A percentile compares a stretch with the other conserved stretches of the same genome.
Evolutionary conservation across 2,113 vertebrate species (phyloP).

Genomic region (Cyanoderma ruficeps): DNA sequence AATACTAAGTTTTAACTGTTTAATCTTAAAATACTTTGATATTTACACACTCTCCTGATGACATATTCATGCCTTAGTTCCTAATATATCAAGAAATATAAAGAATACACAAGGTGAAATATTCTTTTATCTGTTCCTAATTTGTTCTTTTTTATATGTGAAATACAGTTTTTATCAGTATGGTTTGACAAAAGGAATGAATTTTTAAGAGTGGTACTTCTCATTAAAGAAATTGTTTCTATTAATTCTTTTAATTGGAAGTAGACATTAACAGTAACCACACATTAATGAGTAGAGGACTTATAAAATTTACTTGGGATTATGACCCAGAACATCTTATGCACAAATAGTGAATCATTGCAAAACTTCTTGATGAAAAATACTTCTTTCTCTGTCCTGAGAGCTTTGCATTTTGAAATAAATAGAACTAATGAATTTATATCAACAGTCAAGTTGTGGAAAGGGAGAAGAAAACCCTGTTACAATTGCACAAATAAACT

Average conservation of each 20-base stretch:
- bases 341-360: background rate
- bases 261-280: background rate
- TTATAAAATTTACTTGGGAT: background rate
- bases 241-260: background rate
- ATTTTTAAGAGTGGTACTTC: background rate
- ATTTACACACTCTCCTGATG: background rate
- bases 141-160: background rate
- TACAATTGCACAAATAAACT: background rate
- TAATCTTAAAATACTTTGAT: background rate
- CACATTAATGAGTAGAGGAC: background rate
- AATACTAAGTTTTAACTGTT: background rate
- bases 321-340: background rate
- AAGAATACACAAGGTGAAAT: background rate
- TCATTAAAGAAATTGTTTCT: background rate
- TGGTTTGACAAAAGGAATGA: background rate
- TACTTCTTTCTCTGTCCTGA: background rate
- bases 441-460: background rate
- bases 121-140: background rate
- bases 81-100: background rate
- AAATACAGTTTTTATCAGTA: background rate
- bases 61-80: background rate
- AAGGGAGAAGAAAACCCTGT: background rate
- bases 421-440: background rate
- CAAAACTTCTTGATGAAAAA: background rate
- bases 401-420: background rate